Base-by-base conservation (phyloP, 2,888 invertebrate genomes). In the Fragum sueziense region DNA sequence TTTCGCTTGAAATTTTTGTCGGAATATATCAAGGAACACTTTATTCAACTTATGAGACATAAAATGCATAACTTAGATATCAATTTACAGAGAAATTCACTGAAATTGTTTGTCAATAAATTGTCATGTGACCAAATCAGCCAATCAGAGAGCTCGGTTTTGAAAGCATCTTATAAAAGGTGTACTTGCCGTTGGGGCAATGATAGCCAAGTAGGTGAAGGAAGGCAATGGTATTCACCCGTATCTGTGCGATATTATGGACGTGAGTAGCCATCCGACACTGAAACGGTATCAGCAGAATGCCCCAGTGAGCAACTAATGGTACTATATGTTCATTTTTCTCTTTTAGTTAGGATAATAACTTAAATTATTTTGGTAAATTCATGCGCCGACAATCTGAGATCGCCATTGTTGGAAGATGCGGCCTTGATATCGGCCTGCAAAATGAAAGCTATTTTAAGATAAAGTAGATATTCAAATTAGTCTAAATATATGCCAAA, bases 191-290 rank as follows among this genome's bases (percentile, higher is more conserved):
- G 79, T 79, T 72, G 62, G 80, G 87, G 86, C 84, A 76, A 87
- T 86, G 84, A 88, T 89, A 88, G 91, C 88, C 88, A 77, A 76
- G 67, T 79, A 79, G 87, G 85, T 88, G 88, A 87, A 88, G 85
- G 87, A 90, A 85, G 85, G 85, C 85, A 74, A 85, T 85, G 87
- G 84, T 86, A 87, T 85, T 85, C 82, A 74, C 84, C 82, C 83
- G 87, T 89, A 91, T 91, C 91, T 88, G 84, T 86, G 87, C 75
- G 85, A 87, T 87, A 88, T 88, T 92, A 94, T 94, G 94, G 94
- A 93, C 91, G 93, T 93, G 90, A 93, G 93, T 91, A 93, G 92
- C 92, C 93, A 94, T 94, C 93, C 93, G 91, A 92, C 91, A 88
- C 92, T 93, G 91, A 93, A 92, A 93, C 91, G 92, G 90, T 92